Evolutionary conservation across 2,888 invertebrate genomes (phyloP).

Genomic region (Rugalucina vietnamica): DNA sequence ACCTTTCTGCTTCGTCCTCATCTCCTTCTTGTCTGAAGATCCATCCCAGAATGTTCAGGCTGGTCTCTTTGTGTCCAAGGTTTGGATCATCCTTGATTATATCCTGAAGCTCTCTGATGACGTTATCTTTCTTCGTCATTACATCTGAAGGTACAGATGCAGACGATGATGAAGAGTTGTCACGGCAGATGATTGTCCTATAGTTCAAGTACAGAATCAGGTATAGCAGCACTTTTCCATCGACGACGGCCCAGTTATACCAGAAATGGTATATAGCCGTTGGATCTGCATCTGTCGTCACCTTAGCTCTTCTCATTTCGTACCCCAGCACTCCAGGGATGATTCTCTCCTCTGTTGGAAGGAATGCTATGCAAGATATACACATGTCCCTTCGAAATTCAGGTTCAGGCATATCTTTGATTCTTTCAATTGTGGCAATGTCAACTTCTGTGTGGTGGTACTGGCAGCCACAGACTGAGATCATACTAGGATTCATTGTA

Average conservation of each 20-base stretch:
- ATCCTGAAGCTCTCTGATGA: no score
- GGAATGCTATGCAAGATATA: background rate
- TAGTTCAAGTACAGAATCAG: background rate
- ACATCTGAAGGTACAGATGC: background rate
- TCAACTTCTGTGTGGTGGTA: background rate
- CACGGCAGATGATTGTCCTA: background rate
- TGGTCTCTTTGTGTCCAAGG: background rate
- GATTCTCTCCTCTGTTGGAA: background rate
- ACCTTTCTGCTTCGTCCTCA: background rate
- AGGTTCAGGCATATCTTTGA: background rate
- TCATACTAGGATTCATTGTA: background rate
- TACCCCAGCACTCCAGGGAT: background rate
- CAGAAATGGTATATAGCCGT: background rate
- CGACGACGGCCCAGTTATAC: background rate
- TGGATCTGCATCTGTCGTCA: background rate
- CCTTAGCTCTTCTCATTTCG: background rate
- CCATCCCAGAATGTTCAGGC: background rate
- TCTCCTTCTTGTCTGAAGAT: background rate
- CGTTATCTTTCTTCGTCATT: no score
- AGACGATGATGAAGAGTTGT: background rate
- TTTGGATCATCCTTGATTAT: background rate
- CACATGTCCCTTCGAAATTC: background rate
- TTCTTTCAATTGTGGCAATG: background rate
- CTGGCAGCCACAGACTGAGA: background rate
- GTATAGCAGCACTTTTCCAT: background rate